A percentile compares a stretch with the other conserved stretches of the same genome.
Evolutionary conservation across 2,113 vertebrate genomes (phyloP).

Genomic region (Scatophagus argus): DNA sequence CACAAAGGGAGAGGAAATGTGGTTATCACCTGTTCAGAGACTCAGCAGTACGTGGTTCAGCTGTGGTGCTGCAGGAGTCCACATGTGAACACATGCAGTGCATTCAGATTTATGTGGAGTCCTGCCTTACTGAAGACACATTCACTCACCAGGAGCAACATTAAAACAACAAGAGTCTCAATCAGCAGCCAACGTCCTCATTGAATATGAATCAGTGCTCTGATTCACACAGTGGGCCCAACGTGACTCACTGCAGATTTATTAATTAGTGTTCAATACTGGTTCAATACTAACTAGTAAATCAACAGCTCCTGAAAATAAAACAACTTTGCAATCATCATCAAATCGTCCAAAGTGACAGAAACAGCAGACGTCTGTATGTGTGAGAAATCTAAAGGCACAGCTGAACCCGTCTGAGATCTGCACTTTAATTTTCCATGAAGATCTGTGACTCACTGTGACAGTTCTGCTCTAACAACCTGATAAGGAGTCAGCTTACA

Average conservation of each 20-base stretch:
- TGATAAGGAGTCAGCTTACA: background rate
- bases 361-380: background rate
- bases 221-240: conserved; percentile 11
- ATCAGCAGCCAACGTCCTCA: conserved; percentile 17
- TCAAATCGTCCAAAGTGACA: background rate
- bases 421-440: conserved; percentile 10
- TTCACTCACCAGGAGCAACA: background rate
- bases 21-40: no score
- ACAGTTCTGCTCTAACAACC: conserved; percentile 14
- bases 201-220: conserved; percentile 25
- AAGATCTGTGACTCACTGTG: conserved; percentile 23
- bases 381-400: background rate
- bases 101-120: background rate
- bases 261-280: background rate
- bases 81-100: background rate
- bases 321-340: no score
- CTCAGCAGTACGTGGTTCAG: background rate
- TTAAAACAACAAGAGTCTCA: conserved; percentile 6
- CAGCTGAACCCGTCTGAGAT: conserved; percentile 2
- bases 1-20: background rate
- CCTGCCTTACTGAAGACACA: background rate
- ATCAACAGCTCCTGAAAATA: no score
- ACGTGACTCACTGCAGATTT: background rate
- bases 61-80: background rate
- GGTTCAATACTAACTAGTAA: no score